Base-by-base conservation (phyloP, 2,888 invertebrate genomes). In the Microctonus aethiopoides region DNA sequence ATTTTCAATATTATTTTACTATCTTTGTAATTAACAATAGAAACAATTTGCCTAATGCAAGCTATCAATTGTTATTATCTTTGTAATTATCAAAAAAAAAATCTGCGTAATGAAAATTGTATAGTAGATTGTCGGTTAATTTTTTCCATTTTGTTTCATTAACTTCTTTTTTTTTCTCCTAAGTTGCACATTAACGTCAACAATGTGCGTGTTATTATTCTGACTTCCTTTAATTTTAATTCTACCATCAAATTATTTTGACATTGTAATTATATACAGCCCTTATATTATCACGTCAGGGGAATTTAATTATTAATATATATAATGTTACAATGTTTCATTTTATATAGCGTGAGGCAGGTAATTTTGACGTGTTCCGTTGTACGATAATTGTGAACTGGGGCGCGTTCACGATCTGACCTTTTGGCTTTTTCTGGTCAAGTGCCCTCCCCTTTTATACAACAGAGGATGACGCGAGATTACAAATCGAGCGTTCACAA, bases 331-430 rank as follows among this genome's bases (percentile, higher is more conserved):
- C 20, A 46, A 46, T 46, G 46, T 46, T 46, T 16, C 16, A 46
- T 46, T 46, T 16, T 22, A 59, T 29, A 67, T 29, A 41, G 39
- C 46, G 46, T 57, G 36, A 41, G 22, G 24, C 59, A 59, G 32
- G 52, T 46, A 46, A 46, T 20, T 36, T 41, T 13, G 34, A 66
- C 57, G 41, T 52, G 57, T 32, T 61, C 68, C 16, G 41, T 26
- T 39, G 24, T 11, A 63, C 67, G 68, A 71, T 73, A 73, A 73
- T 73, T 67, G 71, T 67, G 63, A 70, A 73, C 67, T 71, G 67
- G 69, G 67, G 67, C 67, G 71, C 52, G 59, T 56, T n/a, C 16
- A 56, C 24, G 32, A 73, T 67, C 59, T 56, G 57, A 73, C 71
- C 67, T 73, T 69, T 65, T 46, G 63, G 61, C 63, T 68, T 61